Percentiles rank a stretch among this genome's conserved stretches.
phyloP scores from a whole-genome alignment of 2,113 vertebrate genomes.

The Marcusenius ussheri region DNA sequence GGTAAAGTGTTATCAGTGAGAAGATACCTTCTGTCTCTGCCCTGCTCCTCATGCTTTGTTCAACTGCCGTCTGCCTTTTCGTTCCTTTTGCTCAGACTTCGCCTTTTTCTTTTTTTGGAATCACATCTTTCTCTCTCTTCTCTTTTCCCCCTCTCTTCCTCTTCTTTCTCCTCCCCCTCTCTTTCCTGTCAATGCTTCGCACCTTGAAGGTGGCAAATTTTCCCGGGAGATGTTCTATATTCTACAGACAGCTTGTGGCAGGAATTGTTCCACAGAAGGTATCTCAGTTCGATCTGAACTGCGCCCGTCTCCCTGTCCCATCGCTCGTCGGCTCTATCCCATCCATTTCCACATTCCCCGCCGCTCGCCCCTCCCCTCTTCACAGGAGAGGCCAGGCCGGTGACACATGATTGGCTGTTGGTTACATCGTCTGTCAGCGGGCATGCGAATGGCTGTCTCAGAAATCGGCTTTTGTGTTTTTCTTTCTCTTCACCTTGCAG shows the following conservation, averaged over 20 bases:
- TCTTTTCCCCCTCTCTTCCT: conserved; percentile 25
- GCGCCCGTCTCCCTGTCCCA: conserved; percentile 23
- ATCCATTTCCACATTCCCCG: conserved; percentile 8
- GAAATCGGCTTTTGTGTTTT: neutral
- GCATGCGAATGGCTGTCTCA: neutral
- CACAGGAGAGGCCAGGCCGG: conserved; percentile 15
- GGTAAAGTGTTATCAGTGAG: conserved; percentile 24
- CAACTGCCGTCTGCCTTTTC: conserved; percentile 25
- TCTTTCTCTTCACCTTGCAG: neutral
- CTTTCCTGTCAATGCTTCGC: conserved; percentile 70
- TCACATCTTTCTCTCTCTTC: conserved; percentile 50
- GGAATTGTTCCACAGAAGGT: conserved; percentile 99
- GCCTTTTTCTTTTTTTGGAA: conserved; percentile 69
- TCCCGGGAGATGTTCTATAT: conserved; percentile 98
- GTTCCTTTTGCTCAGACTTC: conserved; percentile 45
- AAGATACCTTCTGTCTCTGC: conserved; percentile 48
- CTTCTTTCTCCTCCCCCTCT: conserved; percentile 59
- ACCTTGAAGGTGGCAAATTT: conserved; percentile 94
- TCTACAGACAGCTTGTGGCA: conserved; percentile 94
- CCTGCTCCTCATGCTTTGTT: conserved; percentile 27
- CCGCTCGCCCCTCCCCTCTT: conserved; percentile 16
- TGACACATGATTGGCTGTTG: conserved; percentile 12
- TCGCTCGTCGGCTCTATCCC: conserved; percentile 25
- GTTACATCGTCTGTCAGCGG: neutral
- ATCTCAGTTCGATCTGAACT: conserved; percentile 58